Percentiles rank a stretch among this genome's conserved stretches.
These are phyloP conservation scores for Oscheius myriophilus DNA, from an alignment of 2,888 invertebrate genomes.

Conservation along the genomic window DNA sequence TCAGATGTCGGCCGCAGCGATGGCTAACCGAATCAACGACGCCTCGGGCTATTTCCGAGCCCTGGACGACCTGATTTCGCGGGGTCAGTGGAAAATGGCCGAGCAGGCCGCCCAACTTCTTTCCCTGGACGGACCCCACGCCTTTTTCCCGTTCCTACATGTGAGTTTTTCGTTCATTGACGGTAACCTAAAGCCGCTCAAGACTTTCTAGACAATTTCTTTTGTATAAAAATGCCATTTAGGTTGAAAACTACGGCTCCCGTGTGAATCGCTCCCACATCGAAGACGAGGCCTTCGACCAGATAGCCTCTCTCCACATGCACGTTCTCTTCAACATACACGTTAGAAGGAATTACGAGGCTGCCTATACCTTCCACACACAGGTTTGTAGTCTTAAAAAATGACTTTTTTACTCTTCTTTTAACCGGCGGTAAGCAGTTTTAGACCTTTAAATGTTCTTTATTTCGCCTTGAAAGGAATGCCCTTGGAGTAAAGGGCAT, in stretches of 20 bases:
- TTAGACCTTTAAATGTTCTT: too few relatives aligned
- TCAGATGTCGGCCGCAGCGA: constrained; percentile 16
- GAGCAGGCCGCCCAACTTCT: constrained; percentile 50
- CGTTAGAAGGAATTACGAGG: constrained; percentile 44
- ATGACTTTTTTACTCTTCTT: background rate
- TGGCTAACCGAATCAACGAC: constrained; percentile 4
- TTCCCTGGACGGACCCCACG: constrained; percentile 48
- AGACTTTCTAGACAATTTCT: constrained; percentile 21
- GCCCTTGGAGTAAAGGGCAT: too few relatives aligned
- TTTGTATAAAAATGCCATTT: background rate
- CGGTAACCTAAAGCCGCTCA: background rate
- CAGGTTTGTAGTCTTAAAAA: constrained; percentile 36
- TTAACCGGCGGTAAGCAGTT: too few relatives aligned
- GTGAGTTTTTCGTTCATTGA: constrained; percentile 33
- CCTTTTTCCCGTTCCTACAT: constrained; percentile 44
- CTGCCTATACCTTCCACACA: constrained; percentile 55
- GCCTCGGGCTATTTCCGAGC: constrained; percentile 47
- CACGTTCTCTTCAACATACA: constrained; percentile 57
- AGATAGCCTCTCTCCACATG: constrained; percentile 51
- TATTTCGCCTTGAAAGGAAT: too few relatives aligned
- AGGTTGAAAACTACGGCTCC: constrained; percentile 46
- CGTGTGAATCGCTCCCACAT: constrained; percentile 46
- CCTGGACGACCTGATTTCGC: constrained; percentile 39
- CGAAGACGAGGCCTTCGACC: constrained; percentile 54
- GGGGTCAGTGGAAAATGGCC: constrained; percentile 44